These are phyloP conservation scores for Achroia grisella DNA, from an alignment of 1,140 invertebrate genomes.

Conservation along the genomic window DNA sequence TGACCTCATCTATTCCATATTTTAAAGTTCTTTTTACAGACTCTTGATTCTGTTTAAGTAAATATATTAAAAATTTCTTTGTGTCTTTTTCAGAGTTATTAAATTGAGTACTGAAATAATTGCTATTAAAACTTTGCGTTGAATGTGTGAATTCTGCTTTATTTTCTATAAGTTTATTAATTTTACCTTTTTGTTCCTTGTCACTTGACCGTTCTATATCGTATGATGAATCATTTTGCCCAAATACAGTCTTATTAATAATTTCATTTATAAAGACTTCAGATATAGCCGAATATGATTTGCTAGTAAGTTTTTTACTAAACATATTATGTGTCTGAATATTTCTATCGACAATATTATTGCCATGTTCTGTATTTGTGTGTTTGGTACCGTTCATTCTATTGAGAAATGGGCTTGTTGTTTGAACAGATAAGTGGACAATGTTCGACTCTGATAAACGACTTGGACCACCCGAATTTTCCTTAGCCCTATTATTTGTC, in stretches of 20 bases:
- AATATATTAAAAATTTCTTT: no score
- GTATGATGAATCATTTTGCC: no score
- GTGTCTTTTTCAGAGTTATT: no score
- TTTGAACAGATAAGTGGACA: constrained; percentile 1
- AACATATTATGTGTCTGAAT: neutral
- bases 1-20: no score
- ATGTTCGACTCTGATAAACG: constrained; percentile 3
- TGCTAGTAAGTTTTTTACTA: neutral
- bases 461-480: neutral
- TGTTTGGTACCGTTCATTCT: neutral
- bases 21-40: no score
- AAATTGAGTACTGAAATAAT: no score
- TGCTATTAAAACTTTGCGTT: no score
- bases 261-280: constrained; percentile 4
- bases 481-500: neutral
- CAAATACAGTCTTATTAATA: neutral
- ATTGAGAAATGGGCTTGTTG: neutral
- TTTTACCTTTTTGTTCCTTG: no score
- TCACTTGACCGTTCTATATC: no score
- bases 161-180: no score
- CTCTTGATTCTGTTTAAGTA: no score
- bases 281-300: neutral
- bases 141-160: no score
- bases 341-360: neutral
- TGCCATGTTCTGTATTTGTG: neutral